Evolutionary conservation across 2,113 vertebrate genomes (phyloP).

Genomic region (Sterrhoptilus dennistouni): DNA sequence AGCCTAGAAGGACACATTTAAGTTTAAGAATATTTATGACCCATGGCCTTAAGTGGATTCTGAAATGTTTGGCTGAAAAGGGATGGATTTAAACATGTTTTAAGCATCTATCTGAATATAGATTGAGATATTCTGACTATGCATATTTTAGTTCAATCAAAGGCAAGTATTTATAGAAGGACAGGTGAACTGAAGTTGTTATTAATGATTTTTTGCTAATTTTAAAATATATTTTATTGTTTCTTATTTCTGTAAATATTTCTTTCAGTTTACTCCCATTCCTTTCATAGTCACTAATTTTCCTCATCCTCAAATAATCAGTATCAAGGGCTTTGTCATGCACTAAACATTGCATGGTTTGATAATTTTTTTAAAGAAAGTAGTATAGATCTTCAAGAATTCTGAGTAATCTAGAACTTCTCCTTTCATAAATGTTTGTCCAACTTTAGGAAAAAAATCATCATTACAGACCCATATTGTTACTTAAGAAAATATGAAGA

Average conservation of each 20-base stretch:
- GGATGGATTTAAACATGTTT: background rate
- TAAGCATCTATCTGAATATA: background rate
- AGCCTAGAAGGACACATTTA: background rate
- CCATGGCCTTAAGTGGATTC: background rate
- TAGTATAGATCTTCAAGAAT: background rate
- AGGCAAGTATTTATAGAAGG: background rate
- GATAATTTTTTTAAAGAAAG: background rate
- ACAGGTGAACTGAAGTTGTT: background rate
- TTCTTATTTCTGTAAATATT: background rate
- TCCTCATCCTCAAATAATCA: background rate
- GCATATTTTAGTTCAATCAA: background rate
- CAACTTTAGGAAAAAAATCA: background rate
- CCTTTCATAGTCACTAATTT: background rate
- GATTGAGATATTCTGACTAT: background rate
- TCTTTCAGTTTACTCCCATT: background rate
- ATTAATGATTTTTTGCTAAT: background rate
- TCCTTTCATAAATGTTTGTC: background rate
- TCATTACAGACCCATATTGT: background rate
- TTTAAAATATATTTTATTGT: background rate
- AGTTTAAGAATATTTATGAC: background rate
- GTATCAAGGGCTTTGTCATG: background rate
- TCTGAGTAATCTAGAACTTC: background rate
- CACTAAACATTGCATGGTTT: background rate
- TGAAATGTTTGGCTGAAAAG: background rate
- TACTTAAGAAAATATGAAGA: background rate